phyloP scores from a whole-genome alignment of 2,797 vertebrate genomes.

The Sebastes iracundus region DNA sequence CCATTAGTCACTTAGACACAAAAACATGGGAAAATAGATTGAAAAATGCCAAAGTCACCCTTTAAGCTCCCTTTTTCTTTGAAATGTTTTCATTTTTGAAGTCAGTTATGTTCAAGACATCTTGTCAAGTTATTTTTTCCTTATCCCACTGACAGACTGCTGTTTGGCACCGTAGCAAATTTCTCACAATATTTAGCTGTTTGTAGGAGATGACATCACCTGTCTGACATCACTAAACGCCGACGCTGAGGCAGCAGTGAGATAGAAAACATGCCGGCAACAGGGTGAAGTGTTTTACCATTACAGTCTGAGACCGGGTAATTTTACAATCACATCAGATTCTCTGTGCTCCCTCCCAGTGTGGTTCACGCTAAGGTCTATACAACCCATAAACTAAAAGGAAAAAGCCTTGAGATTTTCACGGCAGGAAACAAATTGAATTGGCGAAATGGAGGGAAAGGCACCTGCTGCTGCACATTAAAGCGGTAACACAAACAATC shows the following conservation, averaged over 20 bases:
- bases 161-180: not conserved
- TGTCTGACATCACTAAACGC: conserved; percentile 16
- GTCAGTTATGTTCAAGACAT: not conserved
- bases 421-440: conserved; percentile 72
- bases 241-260: not conserved
- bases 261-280: conserved; percentile 22
- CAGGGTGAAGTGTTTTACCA: conserved; percentile 41
- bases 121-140: not conserved
- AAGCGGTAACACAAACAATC: conserved; percentile 60
- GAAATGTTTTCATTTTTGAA: not conserved
- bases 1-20: no score
- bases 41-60: no score
- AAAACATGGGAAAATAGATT: no score
- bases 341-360: conserved; percentile 22
- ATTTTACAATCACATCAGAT: conserved; percentile 56
- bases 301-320: conserved; percentile 29
- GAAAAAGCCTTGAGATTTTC: conserved; percentile 67
- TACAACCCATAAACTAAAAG: conserved; percentile 59
- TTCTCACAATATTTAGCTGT: not conserved
- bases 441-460: conserved; percentile 61
- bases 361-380: conserved; percentile 29
- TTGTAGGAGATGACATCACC: not conserved
- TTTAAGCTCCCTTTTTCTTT: not conserved
- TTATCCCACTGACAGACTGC: not conserved
- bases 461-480: conserved; percentile 73